Percentiles rank a stretch among this genome's conserved stretches.
Evolutionary conservation across 2,797 vertebrate genomes (phyloP).

Genomic region (Chromis chromis): DNA sequence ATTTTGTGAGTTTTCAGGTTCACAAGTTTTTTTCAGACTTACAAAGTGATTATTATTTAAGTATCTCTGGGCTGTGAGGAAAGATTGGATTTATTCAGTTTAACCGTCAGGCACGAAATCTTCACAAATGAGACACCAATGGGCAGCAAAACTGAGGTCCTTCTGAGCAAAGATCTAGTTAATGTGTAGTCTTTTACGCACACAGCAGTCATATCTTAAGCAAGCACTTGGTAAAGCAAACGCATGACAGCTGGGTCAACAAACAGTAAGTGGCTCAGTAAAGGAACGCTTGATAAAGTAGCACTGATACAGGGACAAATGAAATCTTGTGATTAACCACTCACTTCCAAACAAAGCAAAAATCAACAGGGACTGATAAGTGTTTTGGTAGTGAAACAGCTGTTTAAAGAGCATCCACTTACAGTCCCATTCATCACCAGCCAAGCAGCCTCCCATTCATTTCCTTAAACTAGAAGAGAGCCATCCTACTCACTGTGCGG

Average conservation of each 20-base stretch:
- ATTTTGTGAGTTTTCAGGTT: not conserved
- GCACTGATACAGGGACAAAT: not conserved
- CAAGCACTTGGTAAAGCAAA: constrained; percentile 50
- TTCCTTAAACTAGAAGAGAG: not conserved
- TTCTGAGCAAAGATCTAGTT: constrained; percentile 12
- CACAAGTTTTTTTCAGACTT: not conserved
- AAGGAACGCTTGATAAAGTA: constrained; percentile 9
- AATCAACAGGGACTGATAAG: not conserved
- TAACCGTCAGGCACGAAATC: not conserved
- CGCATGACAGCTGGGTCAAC: constrained; percentile 68
- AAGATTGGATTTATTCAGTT: not conserved
- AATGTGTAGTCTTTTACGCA: constrained; percentile 7
- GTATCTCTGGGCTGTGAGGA: not conserved
- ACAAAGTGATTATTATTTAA: not conserved
- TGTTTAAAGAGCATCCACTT: not conserved
- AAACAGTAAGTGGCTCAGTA: constrained; percentile 31
- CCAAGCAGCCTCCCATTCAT: constrained; percentile 6
- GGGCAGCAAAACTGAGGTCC: not conserved
- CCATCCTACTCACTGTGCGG: constrained; percentile 87
- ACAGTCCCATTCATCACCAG: not conserved
- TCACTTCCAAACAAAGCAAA: not conserved
- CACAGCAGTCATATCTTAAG: constrained; percentile 9
- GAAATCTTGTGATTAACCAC: not conserved
- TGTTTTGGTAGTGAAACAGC: not conserved
- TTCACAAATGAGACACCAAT: not conserved